These are phyloP conservation scores for Drosophila triauraria DNA, from an alignment of 1,140 invertebrate species.

Conservation along the genomic window DNA sequence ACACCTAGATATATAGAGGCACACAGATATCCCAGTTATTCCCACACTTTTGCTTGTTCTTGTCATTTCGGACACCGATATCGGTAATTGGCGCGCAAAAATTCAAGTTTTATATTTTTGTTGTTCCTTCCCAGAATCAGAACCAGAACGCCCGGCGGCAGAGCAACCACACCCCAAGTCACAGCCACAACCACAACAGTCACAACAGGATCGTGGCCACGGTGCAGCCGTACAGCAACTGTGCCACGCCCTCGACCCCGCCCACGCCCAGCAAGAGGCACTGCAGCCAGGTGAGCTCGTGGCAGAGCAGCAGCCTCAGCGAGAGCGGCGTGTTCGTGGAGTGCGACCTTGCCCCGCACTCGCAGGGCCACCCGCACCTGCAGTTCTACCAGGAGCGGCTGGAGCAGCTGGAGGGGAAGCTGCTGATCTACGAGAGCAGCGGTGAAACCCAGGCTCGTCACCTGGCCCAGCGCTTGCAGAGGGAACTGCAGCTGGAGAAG, in stretches of 20 bases:
- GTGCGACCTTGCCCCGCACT: slow-evolving; percentile 70
- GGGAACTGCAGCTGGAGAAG: slow-evolving; percentile 86
- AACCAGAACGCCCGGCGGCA: slow-evolving; percentile 24
- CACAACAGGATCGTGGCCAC: slow-evolving; percentile 78
- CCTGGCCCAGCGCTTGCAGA: slow-evolving; percentile 87
- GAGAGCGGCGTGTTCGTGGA: slow-evolving; percentile 89
- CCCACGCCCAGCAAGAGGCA: slow-evolving; percentile 63
- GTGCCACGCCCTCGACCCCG: slow-evolving; percentile 64
- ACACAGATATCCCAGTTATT: slow-evolving; percentile 18
- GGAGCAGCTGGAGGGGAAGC: slow-evolving; percentile 87
- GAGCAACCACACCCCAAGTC: slow-evolving; percentile 28
- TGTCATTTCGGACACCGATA: slow-evolving; percentile 2
- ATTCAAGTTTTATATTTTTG: slow-evolving; percentile 59
- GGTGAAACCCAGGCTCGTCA: slow-evolving; percentile 87
- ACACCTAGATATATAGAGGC: slow-evolving; percentile 1
- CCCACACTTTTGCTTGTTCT: slow-evolving; percentile 13
- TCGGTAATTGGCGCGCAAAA: slow-evolving; percentile 18
- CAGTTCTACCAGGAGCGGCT: slow-evolving; percentile 87
- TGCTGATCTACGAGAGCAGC: slow-evolving; percentile 87
- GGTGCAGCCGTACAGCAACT: slow-evolving; percentile 80
- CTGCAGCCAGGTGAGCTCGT: slow-evolving; percentile 45
- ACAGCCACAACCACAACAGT: slow-evolving; percentile 15
- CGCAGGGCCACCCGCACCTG: slow-evolving; percentile 86
- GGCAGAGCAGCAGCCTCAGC: slow-evolving; percentile 86
- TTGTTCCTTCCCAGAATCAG: not conserved